Conservation (phyloP, 2,113 vertebrate species). For the Psettodes erumei region DNA sequence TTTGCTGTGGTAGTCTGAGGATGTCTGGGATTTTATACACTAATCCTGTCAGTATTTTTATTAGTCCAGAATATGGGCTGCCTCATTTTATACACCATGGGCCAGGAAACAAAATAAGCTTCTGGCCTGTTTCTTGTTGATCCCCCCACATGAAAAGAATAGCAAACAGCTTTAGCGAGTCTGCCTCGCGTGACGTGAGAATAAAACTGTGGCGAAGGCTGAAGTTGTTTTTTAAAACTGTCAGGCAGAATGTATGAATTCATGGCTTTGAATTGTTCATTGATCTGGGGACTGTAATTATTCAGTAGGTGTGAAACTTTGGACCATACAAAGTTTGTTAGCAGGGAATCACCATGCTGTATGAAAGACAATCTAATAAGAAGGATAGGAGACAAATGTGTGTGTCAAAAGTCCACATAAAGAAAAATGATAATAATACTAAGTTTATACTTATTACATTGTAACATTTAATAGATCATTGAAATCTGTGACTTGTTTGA, state of each 20-base stretch:
- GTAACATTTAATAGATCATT: too few species aligned
- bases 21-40: neutral
- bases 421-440: too few species aligned
- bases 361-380: neutral
- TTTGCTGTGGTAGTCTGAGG: neutral
- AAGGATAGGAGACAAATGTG: neutral
- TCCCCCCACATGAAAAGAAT: constrained; percentile 31
- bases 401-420: too few species aligned
- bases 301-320: constrained; percentile 31
- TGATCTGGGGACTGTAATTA: constrained; percentile 28
- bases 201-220: constrained; percentile 19
- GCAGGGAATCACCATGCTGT: constrained; percentile 1
- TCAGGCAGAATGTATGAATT: neutral
- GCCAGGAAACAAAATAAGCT: neutral
- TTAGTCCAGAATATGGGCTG: constrained; percentile 8
- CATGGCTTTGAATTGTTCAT: constrained; percentile 9
- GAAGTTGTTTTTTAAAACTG: constrained; percentile 24
- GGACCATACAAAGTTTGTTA: constrained; percentile 12
- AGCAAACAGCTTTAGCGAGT: constrained; percentile 51
- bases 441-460: too few species aligned
- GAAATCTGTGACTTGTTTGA: neutral
- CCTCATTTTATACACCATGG: neutral
- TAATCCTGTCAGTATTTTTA: neutral
- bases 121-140: constrained; percentile 18
- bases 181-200: constrained; percentile 24